A percentile compares a stretch with the other conserved stretches of the same genome.
These are phyloP conservation scores for Odontophorus gujanensis DNA, from an alignment of 2,113 vertebrate genomes.

Conservation along the genomic window DNA sequence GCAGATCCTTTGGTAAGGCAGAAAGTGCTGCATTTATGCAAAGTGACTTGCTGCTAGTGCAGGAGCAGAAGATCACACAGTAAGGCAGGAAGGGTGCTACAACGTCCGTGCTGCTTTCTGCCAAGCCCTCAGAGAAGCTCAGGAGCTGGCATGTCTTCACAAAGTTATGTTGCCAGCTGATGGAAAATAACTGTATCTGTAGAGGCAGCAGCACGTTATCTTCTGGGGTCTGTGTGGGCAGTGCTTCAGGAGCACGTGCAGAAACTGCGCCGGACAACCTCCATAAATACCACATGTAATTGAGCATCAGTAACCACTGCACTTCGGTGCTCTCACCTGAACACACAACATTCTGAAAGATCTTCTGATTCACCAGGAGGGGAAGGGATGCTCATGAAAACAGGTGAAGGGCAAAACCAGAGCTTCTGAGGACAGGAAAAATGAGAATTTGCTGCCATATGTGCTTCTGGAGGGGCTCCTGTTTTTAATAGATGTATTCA, in stretches of 20 bases:
- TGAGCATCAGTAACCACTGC: conserved; percentile 7
- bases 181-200: conserved; percentile 35
- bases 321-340: conserved; percentile 52
- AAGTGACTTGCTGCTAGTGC: neutral
- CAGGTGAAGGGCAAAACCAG: conserved; percentile 2
- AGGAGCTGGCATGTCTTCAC: neutral
- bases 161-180: neutral
- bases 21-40: neutral
- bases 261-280: conserved; percentile 50
- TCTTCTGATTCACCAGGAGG: conserved; percentile 5
- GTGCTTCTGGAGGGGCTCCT: conserved; percentile 35
- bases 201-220: conserved; percentile 56
- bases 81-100: neutral
- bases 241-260: conserved; percentile 62
- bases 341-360: conserved; percentile 2
- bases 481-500: conserved; percentile 37
- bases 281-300: conserved; percentile 63
- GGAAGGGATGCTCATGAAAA: neutral
- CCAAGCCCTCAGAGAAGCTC: neutral
- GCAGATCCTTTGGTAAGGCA: neutral
- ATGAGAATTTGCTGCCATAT: conserved; percentile 36
- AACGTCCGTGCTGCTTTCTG: neutral
- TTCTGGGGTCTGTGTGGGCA: conserved; percentile 66
- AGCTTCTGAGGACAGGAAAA: conserved; percentile 27
- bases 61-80: neutral